A percentile compares a stretch with the other conserved stretches of the same genome.
Evolutionary conservation across 2,888 invertebrate species (phyloP).

Genomic region (Lepidochrysops patricia): DNA sequence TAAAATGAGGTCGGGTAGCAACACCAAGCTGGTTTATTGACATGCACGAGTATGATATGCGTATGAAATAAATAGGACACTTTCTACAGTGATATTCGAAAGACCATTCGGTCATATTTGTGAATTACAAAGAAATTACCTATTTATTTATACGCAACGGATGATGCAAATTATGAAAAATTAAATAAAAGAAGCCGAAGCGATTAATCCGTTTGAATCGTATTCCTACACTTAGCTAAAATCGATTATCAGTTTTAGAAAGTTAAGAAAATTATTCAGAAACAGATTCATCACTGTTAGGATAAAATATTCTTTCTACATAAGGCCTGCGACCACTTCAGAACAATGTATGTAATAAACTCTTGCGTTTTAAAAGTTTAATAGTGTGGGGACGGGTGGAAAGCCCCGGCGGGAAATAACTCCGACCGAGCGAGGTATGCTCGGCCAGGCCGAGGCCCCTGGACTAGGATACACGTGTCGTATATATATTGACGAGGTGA

Average conservation of each 20-base stretch:
- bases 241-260: not conserved
- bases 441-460: too few relatives aligned
- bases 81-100: not conserved
- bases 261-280: not conserved
- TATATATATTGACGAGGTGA: too few relatives aligned
- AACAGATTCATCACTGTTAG: not conserved
- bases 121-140: slow-evolving; percentile 12
- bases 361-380: too few relatives aligned
- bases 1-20: slow-evolving; percentile 47
- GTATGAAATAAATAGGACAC: slow-evolving; percentile 27
- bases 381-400: too few relatives aligned
- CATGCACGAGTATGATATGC: slow-evolving; percentile 38
- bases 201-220: slow-evolving; percentile 14
- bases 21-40: slow-evolving; percentile 23
- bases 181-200: slow-evolving; percentile 19
- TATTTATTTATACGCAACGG: slow-evolving; percentile 20
- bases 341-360: too few relatives aligned
- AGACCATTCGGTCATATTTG: not conserved
- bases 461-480: too few relatives aligned
- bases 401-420: too few relatives aligned
- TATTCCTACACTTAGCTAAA: not conserved
- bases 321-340: slow-evolving; percentile 3
- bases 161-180: slow-evolving; percentile 22
- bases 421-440: too few relatives aligned
- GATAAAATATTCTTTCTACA: slow-evolving; percentile 2